These are phyloP conservation scores for Xestia sexstrigata DNA, from an alignment of 2,888 invertebrate genomes.

Conservation along the genomic window DNA sequence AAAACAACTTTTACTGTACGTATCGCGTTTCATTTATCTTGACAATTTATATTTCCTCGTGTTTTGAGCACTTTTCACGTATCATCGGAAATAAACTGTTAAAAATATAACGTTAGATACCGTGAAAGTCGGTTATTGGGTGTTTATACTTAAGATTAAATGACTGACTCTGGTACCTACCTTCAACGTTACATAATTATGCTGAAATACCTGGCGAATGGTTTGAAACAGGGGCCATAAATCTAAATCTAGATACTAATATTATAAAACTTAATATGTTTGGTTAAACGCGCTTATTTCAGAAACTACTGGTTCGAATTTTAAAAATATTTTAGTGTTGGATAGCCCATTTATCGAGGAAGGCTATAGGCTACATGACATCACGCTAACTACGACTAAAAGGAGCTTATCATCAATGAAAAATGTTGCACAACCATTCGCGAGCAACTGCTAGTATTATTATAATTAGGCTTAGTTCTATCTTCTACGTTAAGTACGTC, in stretches of 20 bases:
- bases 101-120: slow-evolving; percentile 34
- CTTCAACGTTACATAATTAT: background rate
- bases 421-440: too few species aligned
- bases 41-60: slow-evolving; percentile 60
- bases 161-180: background rate
- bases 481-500: too few species aligned
- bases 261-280: too few species aligned
- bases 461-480: background rate
- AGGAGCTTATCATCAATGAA: too few species aligned
- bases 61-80: slow-evolving; percentile 50
- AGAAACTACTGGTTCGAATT: too few species aligned
- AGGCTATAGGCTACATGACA: too few species aligned
- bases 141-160: slow-evolving; percentile 13
- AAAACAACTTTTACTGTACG: slow-evolving; percentile 59
- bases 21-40: slow-evolving; percentile 63
- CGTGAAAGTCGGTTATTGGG: slow-evolving; percentile 14
- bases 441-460: background rate
- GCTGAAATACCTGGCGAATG: background rate
- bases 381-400: too few species aligned
- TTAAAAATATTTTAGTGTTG: too few species aligned
- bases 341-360: too few species aligned
- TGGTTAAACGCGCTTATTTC: too few species aligned
- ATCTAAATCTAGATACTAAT: too few species aligned
- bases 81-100: slow-evolving; percentile 39
- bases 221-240: background rate